Conservation (phyloP, 2,113 vertebrate genomes). For the Xiphophorus maculatus region DNA sequence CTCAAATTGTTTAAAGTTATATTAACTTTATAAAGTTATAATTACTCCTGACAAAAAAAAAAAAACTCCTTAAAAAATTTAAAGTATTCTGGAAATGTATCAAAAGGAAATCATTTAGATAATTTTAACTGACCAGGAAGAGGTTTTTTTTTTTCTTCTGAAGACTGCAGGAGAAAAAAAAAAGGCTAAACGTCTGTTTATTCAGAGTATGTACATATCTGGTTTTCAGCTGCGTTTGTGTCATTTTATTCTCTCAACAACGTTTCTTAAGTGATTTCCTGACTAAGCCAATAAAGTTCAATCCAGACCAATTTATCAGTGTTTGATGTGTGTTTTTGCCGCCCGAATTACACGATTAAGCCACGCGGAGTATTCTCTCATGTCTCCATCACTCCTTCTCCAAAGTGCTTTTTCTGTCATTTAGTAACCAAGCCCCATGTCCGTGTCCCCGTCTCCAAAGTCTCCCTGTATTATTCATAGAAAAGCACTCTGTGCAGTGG, state of each 20-base stretch:
- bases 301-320: neutral
- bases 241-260: neutral
- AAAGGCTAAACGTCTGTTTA: too few relatives aligned
- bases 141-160: neutral
- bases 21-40: too few relatives aligned
- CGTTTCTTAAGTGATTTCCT: neutral
- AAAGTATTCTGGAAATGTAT: neutral
- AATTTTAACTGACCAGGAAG: neutral
- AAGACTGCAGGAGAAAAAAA: too few relatives aligned
- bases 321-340: constrained; percentile 41
- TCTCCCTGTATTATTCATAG: constrained; percentile 77
- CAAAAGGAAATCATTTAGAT: neutral
- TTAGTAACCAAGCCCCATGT: constrained; percentile 39
- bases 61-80: neutral
- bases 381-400: neutral
- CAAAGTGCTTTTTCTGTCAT: constrained; percentile 18
- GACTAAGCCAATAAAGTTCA: constrained; percentile 57
- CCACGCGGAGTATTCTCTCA: neutral
- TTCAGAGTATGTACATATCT: neutral
- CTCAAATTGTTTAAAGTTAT: neutral
- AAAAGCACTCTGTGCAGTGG: constrained; percentile 73
- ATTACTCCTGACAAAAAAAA: neutral
- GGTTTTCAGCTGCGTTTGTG: neutral
- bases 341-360: neutral
- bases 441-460: constrained; percentile 36